Evolutionary conservation across 1,140 invertebrate genomes (phyloP).

Genomic region (Chymomyza costata): DNA sequence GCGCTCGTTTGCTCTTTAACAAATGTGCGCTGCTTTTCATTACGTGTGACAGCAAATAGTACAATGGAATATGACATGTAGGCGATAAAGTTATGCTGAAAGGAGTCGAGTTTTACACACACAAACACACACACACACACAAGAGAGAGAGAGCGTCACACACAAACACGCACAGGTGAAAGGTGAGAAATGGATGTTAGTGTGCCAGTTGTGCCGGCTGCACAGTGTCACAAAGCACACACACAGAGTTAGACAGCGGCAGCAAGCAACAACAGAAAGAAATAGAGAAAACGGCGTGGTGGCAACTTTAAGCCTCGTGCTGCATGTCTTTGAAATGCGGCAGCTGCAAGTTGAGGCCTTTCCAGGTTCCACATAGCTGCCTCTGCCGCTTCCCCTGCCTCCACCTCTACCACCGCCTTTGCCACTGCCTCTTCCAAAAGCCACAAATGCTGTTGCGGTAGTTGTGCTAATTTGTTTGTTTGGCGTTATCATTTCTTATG

Average conservation of each 20-base stretch:
- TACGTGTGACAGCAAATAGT: conserved; percentile 70
- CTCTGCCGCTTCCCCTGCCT: neutral
- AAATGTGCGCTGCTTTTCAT: conserved; percentile 67
- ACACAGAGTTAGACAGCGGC: conserved; percentile 27
- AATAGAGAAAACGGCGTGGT: too few species aligned
- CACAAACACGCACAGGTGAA: conserved; percentile 20
- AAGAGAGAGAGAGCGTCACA: neutral
- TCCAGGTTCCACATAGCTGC: too few species aligned
- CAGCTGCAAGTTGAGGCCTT: too few species aligned
- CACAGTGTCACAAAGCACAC: conserved; percentile 8
- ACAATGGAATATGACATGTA: conserved; percentile 71
- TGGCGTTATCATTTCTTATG: conserved; percentile 61
- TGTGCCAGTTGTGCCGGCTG: conserved; percentile 36
- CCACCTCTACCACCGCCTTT: neutral
- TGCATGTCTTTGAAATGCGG: too few species aligned
- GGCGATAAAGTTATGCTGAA: conserved; percentile 67
- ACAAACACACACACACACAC: conserved; percentile 4
- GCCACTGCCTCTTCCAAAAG: conserved; percentile 8
- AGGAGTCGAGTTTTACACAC: conserved; percentile 6
- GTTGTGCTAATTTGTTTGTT: conserved; percentile 73
- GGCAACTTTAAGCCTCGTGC: too few species aligned
- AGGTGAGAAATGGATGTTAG: conserved; percentile 54
- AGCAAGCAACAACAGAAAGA: conserved; percentile 10
- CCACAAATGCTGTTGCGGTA: conserved; percentile 69
- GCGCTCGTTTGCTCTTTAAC: conserved; percentile 64